Conservation (phyloP, 2,797 vertebrate genomes). For the Gadopsis marmoratus region DNA sequence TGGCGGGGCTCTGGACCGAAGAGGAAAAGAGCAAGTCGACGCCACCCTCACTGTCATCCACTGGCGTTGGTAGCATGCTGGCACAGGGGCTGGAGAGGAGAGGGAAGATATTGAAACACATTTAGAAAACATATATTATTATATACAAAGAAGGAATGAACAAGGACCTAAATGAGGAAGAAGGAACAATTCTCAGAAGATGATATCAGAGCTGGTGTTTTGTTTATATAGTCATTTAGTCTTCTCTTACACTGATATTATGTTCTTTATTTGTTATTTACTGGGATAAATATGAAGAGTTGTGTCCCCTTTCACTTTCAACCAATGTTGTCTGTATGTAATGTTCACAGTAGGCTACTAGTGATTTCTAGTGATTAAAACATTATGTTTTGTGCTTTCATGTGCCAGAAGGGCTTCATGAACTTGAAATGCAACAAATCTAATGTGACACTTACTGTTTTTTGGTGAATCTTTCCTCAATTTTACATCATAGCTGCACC, state of each 20-base stretch:
- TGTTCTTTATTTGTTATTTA: background rate
- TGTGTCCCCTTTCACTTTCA: background rate
- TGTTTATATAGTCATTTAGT: background rate
- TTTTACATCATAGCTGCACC: no score
- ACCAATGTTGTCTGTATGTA: no score
- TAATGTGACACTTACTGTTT: background rate
- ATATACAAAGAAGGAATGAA: background rate
- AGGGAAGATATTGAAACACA: background rate
- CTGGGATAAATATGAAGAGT: background rate
- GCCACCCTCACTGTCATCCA: conserved; percentile 88
- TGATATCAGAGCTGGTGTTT: background rate
- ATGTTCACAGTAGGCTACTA: background rate
- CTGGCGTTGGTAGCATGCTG: conserved; percentile 93
- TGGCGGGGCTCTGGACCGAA: conserved; percentile 88
- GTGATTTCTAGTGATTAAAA: background rate
- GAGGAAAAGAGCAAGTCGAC: conserved; percentile 93
- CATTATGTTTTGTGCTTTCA: background rate
- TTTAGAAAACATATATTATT: background rate
- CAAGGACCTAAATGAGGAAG: background rate
- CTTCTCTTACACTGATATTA: background rate
- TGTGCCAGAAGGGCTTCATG: background rate
- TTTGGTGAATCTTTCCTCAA: no score
- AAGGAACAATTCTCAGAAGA: background rate
- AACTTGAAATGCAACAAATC: background rate
- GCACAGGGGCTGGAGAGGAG: conserved; percentile 87